phyloP scores from a whole-genome alignment of 1,140 invertebrate species.

The Neodiprion pinetum region DNA sequence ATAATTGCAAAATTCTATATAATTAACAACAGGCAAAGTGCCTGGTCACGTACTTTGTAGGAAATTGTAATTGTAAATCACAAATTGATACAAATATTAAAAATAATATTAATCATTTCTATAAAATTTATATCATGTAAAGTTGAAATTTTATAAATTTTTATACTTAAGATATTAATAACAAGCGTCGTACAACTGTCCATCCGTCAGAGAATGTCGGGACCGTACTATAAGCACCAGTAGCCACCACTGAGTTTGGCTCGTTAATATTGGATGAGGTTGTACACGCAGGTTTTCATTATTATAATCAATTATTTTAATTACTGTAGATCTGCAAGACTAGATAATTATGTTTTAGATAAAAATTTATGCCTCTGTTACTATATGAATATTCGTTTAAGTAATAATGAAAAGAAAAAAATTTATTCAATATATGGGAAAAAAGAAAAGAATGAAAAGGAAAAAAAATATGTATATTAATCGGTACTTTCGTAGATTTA shows the following conservation, averaged over 20 bases:
- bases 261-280: background rate
- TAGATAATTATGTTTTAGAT: background rate
- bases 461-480: background rate
- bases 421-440: background rate
- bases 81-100: background rate
- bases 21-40: background rate
- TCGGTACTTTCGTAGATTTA: background rate
- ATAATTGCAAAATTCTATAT: slow-evolving; percentile 16
- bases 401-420: background rate
- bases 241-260: background rate
- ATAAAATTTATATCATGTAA: background rate
- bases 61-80: background rate
- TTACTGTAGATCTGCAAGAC: background rate
- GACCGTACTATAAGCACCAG: background rate
- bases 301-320: background rate
- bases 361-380: background rate
- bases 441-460: background rate
- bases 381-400: background rate
- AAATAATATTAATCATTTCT: background rate
- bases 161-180: background rate
- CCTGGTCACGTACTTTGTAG: background rate
- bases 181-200: too few relatives aligned
- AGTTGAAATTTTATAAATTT: background rate
- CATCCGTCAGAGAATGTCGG: background rate
- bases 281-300: background rate